Evolutionary conservation across 2,888 invertebrate species (phyloP).

Genomic region (Arenicola marina): DNA sequence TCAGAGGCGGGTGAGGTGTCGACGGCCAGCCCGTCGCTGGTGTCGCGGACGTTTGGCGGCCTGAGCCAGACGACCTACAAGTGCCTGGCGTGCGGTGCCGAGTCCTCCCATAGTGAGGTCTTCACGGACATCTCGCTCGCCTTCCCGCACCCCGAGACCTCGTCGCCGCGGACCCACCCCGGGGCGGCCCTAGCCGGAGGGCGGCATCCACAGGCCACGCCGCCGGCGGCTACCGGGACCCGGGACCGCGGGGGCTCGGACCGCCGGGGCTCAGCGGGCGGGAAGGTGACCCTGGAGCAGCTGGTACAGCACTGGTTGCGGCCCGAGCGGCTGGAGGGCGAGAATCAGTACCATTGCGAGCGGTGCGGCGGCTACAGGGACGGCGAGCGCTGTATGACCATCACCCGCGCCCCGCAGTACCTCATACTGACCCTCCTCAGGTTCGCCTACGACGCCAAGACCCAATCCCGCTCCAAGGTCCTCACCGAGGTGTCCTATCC

Average conservation of each 20-base stretch:
- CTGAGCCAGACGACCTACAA: constrained; percentile 75
- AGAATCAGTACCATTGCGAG: constrained; percentile 82
- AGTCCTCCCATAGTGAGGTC: constrained; percentile 75
- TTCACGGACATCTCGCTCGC: constrained; percentile 74
- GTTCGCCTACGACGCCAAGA: constrained; percentile 75
- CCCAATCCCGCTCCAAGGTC: constrained; percentile 78
- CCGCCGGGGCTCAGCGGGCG: not conserved
- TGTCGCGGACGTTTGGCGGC: constrained; percentile 79
- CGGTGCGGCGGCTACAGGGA: constrained; percentile 76
- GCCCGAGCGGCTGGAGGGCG: constrained; percentile 77
- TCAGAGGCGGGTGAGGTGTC: not conserved
- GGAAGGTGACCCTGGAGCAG: constrained; percentile 68
- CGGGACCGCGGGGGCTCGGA: not conserved
- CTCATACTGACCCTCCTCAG: constrained; percentile 81
- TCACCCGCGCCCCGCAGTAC: constrained; percentile 76
- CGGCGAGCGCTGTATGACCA: constrained; percentile 73
- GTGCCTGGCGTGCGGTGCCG: constrained; percentile 70
- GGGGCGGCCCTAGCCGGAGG: not conserved
- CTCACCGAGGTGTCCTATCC: constrained; percentile 65
- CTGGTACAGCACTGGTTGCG: constrained; percentile 77
- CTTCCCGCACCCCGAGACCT: constrained; percentile 49
- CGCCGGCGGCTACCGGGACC: too few relatives aligned
- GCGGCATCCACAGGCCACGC: too few relatives aligned
- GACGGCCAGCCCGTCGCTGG: not conserved
- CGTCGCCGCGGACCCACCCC: constrained; percentile 7